phyloP scores from a whole-genome alignment of 2,113 vertebrate species.

The zebrafish (Danio rerio) region GRCz12tu NC_133188.1:36948501-36949000 shows the following conservation, averaged over 20 bases:
- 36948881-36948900: conserved; percentile 30
- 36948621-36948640: no score
- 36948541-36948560: no score
- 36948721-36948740: conserved; percentile 6
- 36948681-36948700: background rate
- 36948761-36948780: conserved; percentile 9
- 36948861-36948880: conserved; percentile 18
- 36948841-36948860: conserved; percentile 3
- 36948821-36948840: conserved; percentile 19
- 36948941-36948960: no score
- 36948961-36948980: no score
- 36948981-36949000: no score
- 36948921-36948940: conserved; percentile 24
- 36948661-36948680: background rate
- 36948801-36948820: conserved; percentile 4
- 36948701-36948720: background rate
- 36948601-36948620: no score
- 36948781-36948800: conserved; percentile 27
- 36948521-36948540: no score
- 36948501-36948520: no score
- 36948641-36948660: no score
- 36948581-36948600: no score
- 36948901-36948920: background rate
- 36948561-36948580: no score
- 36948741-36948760: conserved; percentile 10